Base-by-base conservation (phyloP, 2,113 vertebrate species). In the Arvicanthis niloticus region DNA sequence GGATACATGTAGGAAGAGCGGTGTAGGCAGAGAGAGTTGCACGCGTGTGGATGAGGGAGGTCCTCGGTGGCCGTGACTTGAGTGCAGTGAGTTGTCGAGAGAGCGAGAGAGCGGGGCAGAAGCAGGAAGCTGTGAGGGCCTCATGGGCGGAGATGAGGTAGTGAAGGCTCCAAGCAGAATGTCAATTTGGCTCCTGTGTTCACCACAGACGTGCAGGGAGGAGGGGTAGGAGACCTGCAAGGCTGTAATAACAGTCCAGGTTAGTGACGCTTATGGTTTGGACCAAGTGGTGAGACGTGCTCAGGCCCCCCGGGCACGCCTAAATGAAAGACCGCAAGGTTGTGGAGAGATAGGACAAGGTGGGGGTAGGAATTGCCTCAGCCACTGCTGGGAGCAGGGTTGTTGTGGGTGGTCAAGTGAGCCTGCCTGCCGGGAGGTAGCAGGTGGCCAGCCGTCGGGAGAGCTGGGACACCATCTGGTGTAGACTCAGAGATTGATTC, bases 11-110 rank as follows among this genome's bases (percentile, higher is more conserved):
- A 67, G 45, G 53, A 65, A 48, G 58, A 68, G 17, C 45, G 6
- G 60, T 34, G 68, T 17, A 26, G 88, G 77, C 56, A 34, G 75
- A n/a, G 40, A 42, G 80, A 72, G 9, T 78, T 15, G 89, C 86
- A 62, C 1, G 4, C 5, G 4, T 5, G 7, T 17, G 1, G 0
- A 40, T n/a, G 13, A n/a, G 34, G 85, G 53, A 73, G 3, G 45
- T 12, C 34, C 26, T 1, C 0, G 7, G 72, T 0, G n/a, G 86
- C 9, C 0, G 4, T 22, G 89, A 53, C 37, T 16, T 5, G 51
- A 58, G 77, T 11, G 11, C 24, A 31, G 26, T 3, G 6, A 40
- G 75, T 81, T 40, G 4, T 19, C 1, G n/a, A n/a, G n/a, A n/a
- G n/a, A 10, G 75, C 48, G 70, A 67, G n/a, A 34, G 24, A 42